phyloP scores from a whole-genome alignment of 2,888 invertebrate species.

The Pandemis corylana region DNA sequence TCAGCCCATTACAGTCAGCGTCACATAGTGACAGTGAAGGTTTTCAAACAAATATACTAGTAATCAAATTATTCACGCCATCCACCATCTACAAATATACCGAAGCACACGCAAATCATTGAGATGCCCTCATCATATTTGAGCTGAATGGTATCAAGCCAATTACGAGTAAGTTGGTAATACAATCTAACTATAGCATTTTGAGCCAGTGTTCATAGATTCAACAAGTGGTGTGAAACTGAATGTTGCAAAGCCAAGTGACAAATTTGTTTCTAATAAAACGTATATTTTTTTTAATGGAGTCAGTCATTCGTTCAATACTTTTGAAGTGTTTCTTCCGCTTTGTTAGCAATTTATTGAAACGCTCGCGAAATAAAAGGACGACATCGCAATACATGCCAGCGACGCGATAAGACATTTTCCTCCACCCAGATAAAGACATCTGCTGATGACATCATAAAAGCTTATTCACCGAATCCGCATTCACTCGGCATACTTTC shows the following conservation, averaged over 20 bases:
- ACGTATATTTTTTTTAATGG: not conserved
- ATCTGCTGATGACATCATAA: constrained; percentile 37
- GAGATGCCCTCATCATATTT: not conserved
- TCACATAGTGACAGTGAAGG: no score
- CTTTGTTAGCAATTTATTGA: constrained; percentile 19
- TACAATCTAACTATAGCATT: not conserved
- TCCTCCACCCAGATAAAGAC: constrained; percentile 24
- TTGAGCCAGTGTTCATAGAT: not conserved
- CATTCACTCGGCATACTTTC: constrained; percentile 41
- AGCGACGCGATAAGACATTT: constrained; percentile 24
- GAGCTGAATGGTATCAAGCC: not conserved
- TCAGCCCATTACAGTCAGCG: not conserved
- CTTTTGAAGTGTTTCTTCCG: not conserved
- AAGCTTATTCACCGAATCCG: constrained; percentile 35
- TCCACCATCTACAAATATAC: no score
- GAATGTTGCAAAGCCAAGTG: not conserved
- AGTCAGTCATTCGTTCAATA: not conserved
- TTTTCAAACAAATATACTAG: no score
- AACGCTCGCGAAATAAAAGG: constrained; percentile 18
- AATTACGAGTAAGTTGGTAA: not conserved
- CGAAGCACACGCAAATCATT: not conserved
- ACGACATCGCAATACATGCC: constrained; percentile 20
- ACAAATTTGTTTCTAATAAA: not conserved
- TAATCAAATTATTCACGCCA: no score
- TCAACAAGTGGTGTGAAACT: constrained; percentile 12